phyloP scores from a whole-genome alignment of 2,113 vertebrate genomes.

The Salvelinus namaycush region DNA sequence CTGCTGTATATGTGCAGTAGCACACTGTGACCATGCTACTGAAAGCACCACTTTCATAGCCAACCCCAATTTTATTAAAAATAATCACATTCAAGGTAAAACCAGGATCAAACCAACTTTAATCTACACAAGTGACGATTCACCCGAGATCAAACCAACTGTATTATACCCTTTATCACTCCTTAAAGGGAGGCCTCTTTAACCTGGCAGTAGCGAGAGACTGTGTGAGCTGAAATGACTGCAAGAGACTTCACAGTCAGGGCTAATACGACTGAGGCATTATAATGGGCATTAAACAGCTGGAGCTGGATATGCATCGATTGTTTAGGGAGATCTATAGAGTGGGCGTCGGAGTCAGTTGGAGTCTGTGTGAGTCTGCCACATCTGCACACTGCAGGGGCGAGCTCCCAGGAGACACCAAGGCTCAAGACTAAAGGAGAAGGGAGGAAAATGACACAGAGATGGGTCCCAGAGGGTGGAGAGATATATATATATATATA shows the following conservation, averaged over 20 bases:
- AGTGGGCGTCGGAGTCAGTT: not conserved
- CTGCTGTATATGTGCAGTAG: not conserved
- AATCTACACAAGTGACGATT: not conserved
- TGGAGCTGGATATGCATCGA: not conserved
- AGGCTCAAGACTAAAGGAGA: not conserved
- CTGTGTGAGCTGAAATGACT: not conserved
- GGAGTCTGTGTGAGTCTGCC: no score
- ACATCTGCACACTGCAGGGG: not conserved
- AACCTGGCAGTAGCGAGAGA: not conserved
- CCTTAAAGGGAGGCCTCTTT: not conserved
- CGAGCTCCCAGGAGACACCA: not conserved
- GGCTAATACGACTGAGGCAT: not conserved
- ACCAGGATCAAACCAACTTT: not conserved
- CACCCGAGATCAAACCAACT: not conserved
- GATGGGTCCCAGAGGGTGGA: not conserved
- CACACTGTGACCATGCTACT: not conserved
- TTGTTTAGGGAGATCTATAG: conserved; percentile 5
- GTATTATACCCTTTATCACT: no score
- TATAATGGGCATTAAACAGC: not conserved
- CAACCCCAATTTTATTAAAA: no score
- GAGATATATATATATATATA: not conserved
- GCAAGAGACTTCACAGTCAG: not conserved
- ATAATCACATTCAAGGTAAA: no score
- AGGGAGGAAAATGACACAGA: not conserved
- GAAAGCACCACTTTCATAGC: no score